A percentile compares a stretch with the other conserved stretches of the same genome.
Evolutionary conservation across 2,797 vertebrate genomes (phyloP).

Genomic region (Alosa sapidissima): DNA sequence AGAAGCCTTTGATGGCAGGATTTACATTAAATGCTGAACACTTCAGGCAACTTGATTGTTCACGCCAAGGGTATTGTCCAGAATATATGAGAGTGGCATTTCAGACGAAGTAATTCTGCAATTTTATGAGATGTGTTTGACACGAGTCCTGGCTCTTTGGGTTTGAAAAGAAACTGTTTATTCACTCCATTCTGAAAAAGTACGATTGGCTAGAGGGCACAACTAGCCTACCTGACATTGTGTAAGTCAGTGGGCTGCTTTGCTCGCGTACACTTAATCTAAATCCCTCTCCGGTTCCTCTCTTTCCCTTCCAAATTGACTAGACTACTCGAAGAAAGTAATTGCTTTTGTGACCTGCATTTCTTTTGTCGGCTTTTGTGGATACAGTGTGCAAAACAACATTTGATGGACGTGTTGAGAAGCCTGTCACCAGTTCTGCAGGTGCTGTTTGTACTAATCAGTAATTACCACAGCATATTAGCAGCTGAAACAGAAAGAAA

Average conservation of each 20-base stretch:
- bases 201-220: constrained; percentile 61
- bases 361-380: constrained; percentile 54
- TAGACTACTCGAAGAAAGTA: constrained; percentile 72
- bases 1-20: constrained; percentile 6
- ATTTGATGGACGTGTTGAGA: constrained; percentile 15
- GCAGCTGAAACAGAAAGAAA: background rate
- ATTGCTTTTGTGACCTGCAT: constrained; percentile 77
- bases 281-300: constrained; percentile 26
- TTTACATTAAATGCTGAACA: background rate
- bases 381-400: background rate
- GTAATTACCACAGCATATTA: background rate
- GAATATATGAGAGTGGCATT: constrained; percentile 41
- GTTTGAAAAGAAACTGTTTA: constrained; percentile 36
- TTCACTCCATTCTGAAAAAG: constrained; percentile 57
- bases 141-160: background rate
- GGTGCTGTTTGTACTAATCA: background rate
- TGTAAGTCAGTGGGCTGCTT: constrained; percentile 44
- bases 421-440: background rate
- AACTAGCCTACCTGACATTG: constrained; percentile 50
- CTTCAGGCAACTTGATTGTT: constrained; percentile 20
- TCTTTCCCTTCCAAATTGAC: constrained; percentile 69
- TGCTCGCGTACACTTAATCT: constrained; percentile 38
- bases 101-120: constrained; percentile 45
- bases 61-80: constrained; percentile 33
- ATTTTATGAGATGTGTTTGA: constrained; percentile 56